Conservation (phyloP, 2,797 vertebrate genomes). For the Anabacerthia variegaticeps region DNA sequence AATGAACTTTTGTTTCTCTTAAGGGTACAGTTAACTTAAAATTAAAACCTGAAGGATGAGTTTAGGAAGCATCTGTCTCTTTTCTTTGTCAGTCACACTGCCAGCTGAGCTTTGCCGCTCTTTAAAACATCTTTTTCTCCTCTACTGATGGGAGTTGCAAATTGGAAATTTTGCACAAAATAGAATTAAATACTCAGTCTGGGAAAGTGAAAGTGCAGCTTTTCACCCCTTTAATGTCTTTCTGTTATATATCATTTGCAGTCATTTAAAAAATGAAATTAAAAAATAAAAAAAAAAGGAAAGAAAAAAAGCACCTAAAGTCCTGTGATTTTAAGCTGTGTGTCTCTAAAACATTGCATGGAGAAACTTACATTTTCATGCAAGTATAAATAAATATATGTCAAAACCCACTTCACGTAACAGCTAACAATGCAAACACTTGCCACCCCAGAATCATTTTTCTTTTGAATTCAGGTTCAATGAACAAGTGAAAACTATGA, state of each 20-base stretch:
- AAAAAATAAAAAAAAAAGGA: no score
- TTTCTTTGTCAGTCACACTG: accelerated
- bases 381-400: background rate
- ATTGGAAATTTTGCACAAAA: background rate
- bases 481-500: background rate
- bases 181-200: background rate
- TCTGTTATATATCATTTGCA: background rate
- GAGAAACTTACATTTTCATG: background rate
- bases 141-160: accelerated
- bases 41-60: background rate
- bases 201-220: background rate
- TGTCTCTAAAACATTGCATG: background rate
- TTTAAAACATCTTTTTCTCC: background rate
- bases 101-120: background rate
- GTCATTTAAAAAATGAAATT: no score
- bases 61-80: background rate
- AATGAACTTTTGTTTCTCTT: background rate
- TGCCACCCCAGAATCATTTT: background rate
- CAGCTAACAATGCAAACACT: background rate
- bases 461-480: background rate
- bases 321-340: background rate
- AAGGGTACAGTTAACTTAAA: background rate
- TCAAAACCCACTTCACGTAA: background rate
- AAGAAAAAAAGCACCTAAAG: accelerated
- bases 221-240: background rate